phyloP scores from a whole-genome alignment of 2,888 invertebrate species.

The Pristionchus maxplancki region DNA sequence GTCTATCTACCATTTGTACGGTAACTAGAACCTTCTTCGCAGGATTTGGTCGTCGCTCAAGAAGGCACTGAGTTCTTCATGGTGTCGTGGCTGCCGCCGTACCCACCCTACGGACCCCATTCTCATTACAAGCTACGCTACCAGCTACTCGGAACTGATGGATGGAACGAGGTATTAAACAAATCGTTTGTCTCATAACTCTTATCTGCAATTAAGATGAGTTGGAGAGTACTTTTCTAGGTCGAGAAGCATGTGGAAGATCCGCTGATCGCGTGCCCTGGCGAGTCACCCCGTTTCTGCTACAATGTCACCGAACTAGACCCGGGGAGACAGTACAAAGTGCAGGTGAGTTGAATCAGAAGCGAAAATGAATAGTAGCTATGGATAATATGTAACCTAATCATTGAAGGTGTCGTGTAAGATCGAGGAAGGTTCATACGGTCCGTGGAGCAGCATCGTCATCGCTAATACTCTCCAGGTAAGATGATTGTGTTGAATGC shows the following conservation, averaged over 20 bases:
- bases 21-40: too few species aligned
- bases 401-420: conserved; percentile 61
- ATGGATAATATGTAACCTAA: too few species aligned
- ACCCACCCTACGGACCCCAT: conserved; percentile 78
- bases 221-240: background rate
- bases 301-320: conserved; percentile 76
- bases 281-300: conserved; percentile 74
- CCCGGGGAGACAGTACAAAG: conserved; percentile 75
- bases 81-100: conserved; percentile 78
- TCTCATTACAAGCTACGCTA: conserved; percentile 76
- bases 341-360: conserved; percentile 68
- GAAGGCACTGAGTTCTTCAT: conserved; percentile 77
- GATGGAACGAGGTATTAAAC: conserved; percentile 69
- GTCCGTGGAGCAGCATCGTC: conserved; percentile 73
- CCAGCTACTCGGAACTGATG: conserved; percentile 69
- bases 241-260: conserved; percentile 56
- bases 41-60: conserved; percentile 59
- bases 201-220: background rate
- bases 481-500: background rate
- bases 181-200: background rate
- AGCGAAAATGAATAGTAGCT: too few species aligned
- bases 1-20: too few species aligned
- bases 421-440: conserved; percentile 76
- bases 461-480: conserved; percentile 76
- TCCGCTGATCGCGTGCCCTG: conserved; percentile 72